phyloP scores from a whole-genome alignment of 2,888 invertebrate species.

The Lithophane semibrunnea region DNA sequence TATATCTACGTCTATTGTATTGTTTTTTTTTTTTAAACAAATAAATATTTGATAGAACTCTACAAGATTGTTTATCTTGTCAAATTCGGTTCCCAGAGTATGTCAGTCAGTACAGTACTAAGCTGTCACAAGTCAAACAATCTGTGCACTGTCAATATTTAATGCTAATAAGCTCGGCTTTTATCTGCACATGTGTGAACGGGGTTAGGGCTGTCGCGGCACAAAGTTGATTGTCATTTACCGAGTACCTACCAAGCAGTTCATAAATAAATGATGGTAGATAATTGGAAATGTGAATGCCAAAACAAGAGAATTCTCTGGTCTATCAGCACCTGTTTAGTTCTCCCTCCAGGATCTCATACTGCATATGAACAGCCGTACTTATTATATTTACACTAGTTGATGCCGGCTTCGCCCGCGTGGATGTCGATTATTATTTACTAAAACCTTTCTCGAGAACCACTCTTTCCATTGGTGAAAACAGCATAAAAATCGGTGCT shows the following conservation, averaged over 20 bases:
- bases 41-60: constrained; percentile 2
- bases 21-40: neutral
- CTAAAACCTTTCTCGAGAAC: too few relatives aligned
- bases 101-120: constrained; percentile 1
- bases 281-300: neutral
- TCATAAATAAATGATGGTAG: neutral
- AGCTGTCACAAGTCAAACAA: constrained; percentile 50
- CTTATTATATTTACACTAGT: neutral
- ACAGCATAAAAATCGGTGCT: too few relatives aligned
- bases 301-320: neutral
- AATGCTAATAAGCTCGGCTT: constrained; percentile 61
- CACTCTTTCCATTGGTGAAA: too few relatives aligned
- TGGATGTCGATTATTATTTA: too few relatives aligned
- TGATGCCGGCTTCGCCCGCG: too few relatives aligned
- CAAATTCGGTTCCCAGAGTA: constrained; percentile 8
- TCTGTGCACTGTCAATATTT: constrained; percentile 60
- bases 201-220: constrained; percentile 50
- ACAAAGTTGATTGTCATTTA: neutral
- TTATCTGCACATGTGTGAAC: constrained; percentile 56
- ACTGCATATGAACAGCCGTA: neutral
- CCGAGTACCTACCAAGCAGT: neutral
- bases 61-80: constrained; percentile 5
- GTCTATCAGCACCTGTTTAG: neutral
- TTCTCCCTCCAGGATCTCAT: neutral
- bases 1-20: too few relatives aligned